Evolutionary conservation across 2,888 invertebrate genomes (phyloP).

Genomic region (Auanema sp.): DNA sequence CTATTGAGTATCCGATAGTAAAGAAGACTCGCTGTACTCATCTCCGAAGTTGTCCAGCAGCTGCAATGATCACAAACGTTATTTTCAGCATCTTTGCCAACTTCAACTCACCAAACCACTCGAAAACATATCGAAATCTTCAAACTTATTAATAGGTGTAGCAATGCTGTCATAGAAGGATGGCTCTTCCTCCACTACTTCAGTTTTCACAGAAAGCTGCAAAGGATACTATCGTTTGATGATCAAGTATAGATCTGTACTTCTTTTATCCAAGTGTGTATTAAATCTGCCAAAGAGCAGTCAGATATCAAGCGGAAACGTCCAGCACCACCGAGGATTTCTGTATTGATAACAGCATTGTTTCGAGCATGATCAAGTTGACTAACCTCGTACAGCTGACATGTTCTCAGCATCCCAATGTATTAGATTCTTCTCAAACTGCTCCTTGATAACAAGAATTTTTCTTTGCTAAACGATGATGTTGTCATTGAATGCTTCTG

Average conservation of each 20-base stretch:
- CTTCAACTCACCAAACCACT: not conserved
- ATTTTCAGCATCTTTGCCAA: not conserved
- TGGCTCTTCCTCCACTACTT: no score
- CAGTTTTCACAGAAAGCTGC: no score
- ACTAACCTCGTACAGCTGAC: constrained; percentile 15
- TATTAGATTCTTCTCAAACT: constrained; percentile 11
- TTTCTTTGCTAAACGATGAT: constrained; percentile 12
- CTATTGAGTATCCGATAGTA: constrained; percentile 3
- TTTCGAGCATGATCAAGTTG: no score
- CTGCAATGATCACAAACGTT: constrained; percentile 1
- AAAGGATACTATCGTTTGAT: no score
- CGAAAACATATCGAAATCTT: no score
- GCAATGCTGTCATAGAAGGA: constrained; percentile 2
- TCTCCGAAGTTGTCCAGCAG: constrained; percentile 17
- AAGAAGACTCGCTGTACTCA: constrained; percentile 17
- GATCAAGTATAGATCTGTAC: not conserved
- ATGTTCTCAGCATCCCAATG: constrained; percentile 16
- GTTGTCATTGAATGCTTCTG: no score
- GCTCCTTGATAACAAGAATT: constrained; percentile 14
- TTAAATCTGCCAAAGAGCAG: constrained; percentile 6
- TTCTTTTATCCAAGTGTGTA: constrained; percentile 17
- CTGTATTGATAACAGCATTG: no score
- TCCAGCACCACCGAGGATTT: constrained; percentile 24
- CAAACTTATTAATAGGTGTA: not conserved
- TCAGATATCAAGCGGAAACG: constrained; percentile 40